Conservation (phyloP, 1,140 invertebrate genomes). For the Calliopsis andreniformis region DNA sequence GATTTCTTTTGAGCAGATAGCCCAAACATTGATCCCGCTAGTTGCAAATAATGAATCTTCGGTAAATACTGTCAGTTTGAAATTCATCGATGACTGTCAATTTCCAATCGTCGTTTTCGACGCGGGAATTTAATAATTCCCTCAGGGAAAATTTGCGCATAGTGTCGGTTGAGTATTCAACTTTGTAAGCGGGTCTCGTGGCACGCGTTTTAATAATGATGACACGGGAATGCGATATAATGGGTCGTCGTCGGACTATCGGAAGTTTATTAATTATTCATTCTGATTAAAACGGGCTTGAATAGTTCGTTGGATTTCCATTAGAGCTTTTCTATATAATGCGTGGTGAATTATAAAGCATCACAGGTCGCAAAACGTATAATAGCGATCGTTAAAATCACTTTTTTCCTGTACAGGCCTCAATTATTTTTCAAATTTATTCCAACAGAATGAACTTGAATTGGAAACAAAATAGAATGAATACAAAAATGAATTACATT, state of each 20-base stretch:
- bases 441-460: too few relatives aligned
- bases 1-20: too few relatives aligned
- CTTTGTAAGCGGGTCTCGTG: conserved; percentile 1
- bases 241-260: background rate
- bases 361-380: background rate
- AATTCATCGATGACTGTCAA: background rate
- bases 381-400: too few relatives aligned
- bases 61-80: background rate
- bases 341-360: background rate
- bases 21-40: too few relatives aligned
- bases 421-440: too few relatives aligned
- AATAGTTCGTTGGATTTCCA: background rate
- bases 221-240: background rate
- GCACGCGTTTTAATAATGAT: conserved; percentile 18
- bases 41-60: too few relatives aligned
- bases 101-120: conserved; percentile 13
- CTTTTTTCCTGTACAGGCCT: too few relatives aligned
- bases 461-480: too few relatives aligned
- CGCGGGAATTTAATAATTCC: conserved; percentile 2
- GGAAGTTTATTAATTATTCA: conserved; percentile 29
- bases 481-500: too few relatives aligned
- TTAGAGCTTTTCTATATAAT: background rate
- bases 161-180: background rate
- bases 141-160: background rate
- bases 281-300: conserved; percentile 5